Evolutionary conservation across 2,888 invertebrate genomes (phyloP), one percentile per base, ranked within the genome.

Genomic region (Lottia scabra): DNA sequence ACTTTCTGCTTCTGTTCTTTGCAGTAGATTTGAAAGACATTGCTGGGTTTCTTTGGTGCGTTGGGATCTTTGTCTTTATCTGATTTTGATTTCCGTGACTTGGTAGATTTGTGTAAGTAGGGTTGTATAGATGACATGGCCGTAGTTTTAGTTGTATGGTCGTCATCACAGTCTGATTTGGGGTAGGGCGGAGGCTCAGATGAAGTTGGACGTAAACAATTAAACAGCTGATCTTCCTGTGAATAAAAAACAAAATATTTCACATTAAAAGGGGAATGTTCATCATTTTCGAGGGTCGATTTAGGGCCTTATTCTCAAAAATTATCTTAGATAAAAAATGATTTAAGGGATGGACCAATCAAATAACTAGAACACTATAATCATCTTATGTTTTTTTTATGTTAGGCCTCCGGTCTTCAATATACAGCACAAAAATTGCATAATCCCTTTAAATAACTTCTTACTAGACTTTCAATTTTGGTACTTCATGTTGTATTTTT

Each of bases 11-110:
- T 80, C 62, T 85, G 82, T 56, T 86, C 83, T 63, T 86, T 84
- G 78, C 85, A 85, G 72, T 86, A 87, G 82, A 86, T 82, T 19
- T 85, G 74, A 72, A 86, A 88, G 38, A 85, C 86, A 81, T 86
- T 87, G 15, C 82, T 82, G 8, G 85, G 85, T 68, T 84, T 84
- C 75, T 83, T 84, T 0, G 84, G 84, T n/a, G 84, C 81, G 63
- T 82, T 82, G 8, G 75, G 75, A 66, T 80, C 80, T 70, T 80
- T 79, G 10, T 79, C 82, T 72, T 77, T 83, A 38, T 84, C 83
- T 16, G 72, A 23, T 64, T 82, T 83, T 13, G 75, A 73, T 67
- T 77, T 80, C 45, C 76, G 77, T 12, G 71, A 64, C 66, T 75
- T 78, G 43, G 63, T 64, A 30, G 71, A 68, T 72, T 72, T 64